These are phyloP conservation scores for Hecatera dysodea DNA, from an alignment of 2,888 invertebrate genomes.

Conservation along the genomic window DNA sequence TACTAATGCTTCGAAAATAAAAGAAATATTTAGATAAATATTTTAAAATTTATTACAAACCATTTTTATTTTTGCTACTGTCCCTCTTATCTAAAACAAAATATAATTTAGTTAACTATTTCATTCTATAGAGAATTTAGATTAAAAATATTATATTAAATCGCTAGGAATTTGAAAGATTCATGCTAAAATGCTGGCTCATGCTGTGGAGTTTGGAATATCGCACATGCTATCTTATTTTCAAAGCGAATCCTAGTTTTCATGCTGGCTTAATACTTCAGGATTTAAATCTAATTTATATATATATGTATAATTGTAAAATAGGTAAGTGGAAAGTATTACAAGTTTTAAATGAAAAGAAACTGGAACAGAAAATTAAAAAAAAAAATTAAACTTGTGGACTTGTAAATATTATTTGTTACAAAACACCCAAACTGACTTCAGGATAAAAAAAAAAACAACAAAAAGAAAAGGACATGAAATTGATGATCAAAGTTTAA, in stretches of 20 bases:
- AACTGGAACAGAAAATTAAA: background rate
- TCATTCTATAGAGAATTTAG: slow-evolving; percentile 35
- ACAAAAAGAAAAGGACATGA: background rate
- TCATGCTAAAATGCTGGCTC: slow-evolving; percentile 57
- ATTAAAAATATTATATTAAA: slow-evolving; percentile 24
- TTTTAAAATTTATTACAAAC: slow-evolving; percentile 57
- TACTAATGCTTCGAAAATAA: slow-evolving; percentile 31
- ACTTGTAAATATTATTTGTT: background rate
- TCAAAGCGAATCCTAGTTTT: slow-evolving; percentile 43
- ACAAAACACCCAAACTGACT: background rate
- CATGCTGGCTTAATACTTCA: slow-evolving; percentile 41
- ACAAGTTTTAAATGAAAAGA: background rate
- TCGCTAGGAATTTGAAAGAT: slow-evolving; percentile 44
- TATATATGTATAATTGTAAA: background rate
- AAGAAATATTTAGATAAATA: slow-evolving; percentile 35
- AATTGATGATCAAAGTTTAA: slow-evolving; percentile 14
- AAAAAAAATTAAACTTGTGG: background rate
- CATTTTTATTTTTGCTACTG: slow-evolving; percentile 62
- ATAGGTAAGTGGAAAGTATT: background rate
- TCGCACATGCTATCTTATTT: slow-evolving; percentile 58
- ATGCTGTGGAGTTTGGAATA: slow-evolving; percentile 51
- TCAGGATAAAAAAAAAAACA: background rate
- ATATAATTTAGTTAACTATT: slow-evolving; percentile 61
- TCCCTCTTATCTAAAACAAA: slow-evolving; percentile 63
- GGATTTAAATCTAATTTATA: background rate